Evolutionary conservation across 2,113 vertebrate genomes (phyloP).

Genomic region (Lasiurus borealis): DNA sequence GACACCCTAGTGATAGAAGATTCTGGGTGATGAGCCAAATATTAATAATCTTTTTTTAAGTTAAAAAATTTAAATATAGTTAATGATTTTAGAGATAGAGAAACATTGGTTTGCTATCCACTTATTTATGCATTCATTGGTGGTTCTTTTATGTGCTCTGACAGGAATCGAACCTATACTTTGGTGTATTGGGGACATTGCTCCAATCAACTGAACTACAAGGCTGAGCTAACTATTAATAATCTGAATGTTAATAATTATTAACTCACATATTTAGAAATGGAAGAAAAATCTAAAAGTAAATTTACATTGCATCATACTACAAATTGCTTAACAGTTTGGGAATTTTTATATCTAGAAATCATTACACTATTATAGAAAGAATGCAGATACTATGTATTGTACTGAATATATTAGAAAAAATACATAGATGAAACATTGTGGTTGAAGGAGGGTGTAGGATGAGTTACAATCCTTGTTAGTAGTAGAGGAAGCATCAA

Average conservation of each 20-base stretch:
- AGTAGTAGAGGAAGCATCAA: background rate
- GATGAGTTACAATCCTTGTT: background rate
- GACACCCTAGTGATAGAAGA: background rate
- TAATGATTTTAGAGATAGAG: too few relatives aligned
- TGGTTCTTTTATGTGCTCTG: background rate
- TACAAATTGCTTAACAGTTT: slow-evolving; percentile 11
- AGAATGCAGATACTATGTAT: background rate
- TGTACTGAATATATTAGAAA: background rate
- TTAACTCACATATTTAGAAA: slow-evolving; percentile 42
- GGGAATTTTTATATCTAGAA: slow-evolving; percentile 18
- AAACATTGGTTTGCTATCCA: background rate
- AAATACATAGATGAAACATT: background rate
- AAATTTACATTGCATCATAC: slow-evolving; percentile 12
- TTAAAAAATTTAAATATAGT: background rate
- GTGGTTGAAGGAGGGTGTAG: background rate
- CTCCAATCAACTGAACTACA: background rate
- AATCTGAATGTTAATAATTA: background rate
- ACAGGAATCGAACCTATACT: background rate
- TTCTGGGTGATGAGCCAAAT: background rate
- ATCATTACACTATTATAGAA: background rate
- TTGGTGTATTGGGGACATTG: background rate
- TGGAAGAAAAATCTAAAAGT: slow-evolving; percentile 33
- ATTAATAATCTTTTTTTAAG: background rate
- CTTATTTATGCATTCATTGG: background rate
- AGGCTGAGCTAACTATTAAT: background rate